Evolutionary conservation across 2,888 invertebrate species (phyloP), one percentile per base, ranked within the genome.

Genomic region (Drosophila rellima): DNA sequence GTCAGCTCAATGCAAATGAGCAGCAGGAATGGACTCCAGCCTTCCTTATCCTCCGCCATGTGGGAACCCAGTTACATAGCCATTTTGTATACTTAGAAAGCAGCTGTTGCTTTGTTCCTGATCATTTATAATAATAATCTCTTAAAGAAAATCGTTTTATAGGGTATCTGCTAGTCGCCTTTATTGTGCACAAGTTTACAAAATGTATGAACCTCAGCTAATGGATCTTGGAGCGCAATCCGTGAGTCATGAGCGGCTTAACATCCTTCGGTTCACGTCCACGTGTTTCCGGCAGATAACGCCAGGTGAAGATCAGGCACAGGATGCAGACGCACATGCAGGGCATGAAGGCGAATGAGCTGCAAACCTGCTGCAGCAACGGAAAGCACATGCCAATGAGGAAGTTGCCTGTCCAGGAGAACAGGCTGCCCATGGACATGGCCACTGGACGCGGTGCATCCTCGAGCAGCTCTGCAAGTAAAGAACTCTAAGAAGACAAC

Each of bases 331-430:
- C 79, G 13, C 87, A 92, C 0, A 95, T 94, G 92, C 97, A 97
- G 44, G 96, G 93, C n/a, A 96, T 92, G 91, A 97, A 97, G 3
- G 95, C 95, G 82, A 94, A 95, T 0, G 96, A 93, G 0, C 96
- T 95, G 56, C 96, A 94, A 33, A 92, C 73, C 5, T 89, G 91
- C 67, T 95, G 93, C 90, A 97, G 90, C 13, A 93, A 90, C 3
- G 95, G 95, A 92, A 97, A 97, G 26, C 94, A 93, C 94, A 97
- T 95, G 26, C 96, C 97, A 51, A 98, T 95, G 0, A 96, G 83
- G 90, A 98, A 96, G 93, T 98, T 98, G 20, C 96, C 96, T 4
- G 94, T 94, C 98, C 98, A 98, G 91, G 97, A 97, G 70, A 95
- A 95, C 79, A 97, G 94, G 63, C 96, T 96, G 37, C 97, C 97